phyloP scores from a whole-genome alignment of 2,113 vertebrate species.

The Brachirus orientalis region DNA sequence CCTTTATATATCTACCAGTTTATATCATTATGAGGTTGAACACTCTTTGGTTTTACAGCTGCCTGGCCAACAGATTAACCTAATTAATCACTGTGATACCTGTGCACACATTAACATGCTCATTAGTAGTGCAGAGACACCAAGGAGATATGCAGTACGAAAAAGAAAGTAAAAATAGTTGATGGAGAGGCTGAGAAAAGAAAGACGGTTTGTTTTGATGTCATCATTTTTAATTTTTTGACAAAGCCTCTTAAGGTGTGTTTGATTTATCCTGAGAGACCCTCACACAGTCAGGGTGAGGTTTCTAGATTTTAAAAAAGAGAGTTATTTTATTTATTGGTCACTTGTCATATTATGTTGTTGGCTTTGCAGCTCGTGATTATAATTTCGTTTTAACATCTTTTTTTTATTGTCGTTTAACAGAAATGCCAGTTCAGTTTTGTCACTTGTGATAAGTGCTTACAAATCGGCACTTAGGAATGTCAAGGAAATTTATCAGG shows the following conservation, averaged over 20 bases:
- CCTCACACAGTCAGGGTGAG: slow-evolving; percentile 34
- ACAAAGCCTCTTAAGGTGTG: no score
- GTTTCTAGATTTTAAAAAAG: slow-evolving; percentile 34
- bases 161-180: background rate
- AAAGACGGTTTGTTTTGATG: slow-evolving; percentile 5
- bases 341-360: slow-evolving; percentile 24
- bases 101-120: background rate
- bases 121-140: background rate
- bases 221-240: slow-evolving; percentile 31
- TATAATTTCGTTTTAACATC: background rate
- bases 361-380: slow-evolving; percentile 4
- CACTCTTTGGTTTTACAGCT: slow-evolving; percentile 8
- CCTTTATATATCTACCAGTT: no score
- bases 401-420: background rate
- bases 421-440: slow-evolving; percentile 12
- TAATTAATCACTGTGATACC: slow-evolving; percentile 1
- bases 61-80: background rate
- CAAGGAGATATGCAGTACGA: background rate
- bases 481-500: slow-evolving; percentile 15
- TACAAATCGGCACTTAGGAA: slow-evolving; percentile 18
- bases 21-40: background rate
- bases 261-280: no score
- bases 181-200: background rate
- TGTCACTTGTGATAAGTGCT: slow-evolving; percentile 1
- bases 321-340: slow-evolving; percentile 28